These are phyloP conservation scores for Eospalax fontanierii DNA, from an alignment of 2,797 vertebrate species.

Conservation along the genomic window DNA sequence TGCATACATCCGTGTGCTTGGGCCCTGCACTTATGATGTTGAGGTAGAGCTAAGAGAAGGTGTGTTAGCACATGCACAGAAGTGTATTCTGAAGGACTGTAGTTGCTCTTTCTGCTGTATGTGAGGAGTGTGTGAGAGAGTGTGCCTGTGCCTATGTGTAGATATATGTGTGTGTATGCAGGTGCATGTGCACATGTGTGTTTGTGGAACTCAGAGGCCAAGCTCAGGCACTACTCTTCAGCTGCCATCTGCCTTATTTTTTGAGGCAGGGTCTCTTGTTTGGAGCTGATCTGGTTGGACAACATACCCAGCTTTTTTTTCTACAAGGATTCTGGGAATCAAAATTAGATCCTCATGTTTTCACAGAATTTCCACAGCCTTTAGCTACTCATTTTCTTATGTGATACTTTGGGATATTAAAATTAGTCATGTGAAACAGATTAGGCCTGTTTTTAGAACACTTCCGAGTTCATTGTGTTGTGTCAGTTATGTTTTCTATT, in stretches of 20 bases:
- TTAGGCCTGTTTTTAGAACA: not conserved
- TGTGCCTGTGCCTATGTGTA: too few relatives aligned
- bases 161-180: not conserved
- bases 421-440: not conserved
- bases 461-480: not conserved
- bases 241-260: not conserved
- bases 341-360: not conserved
- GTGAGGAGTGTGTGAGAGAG: too few relatives aligned
- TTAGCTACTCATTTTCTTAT: not conserved
- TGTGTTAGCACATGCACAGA: not conserved
- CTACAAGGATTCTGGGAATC: not conserved
- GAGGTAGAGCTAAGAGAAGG: not conserved
- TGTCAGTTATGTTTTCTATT: not conserved
- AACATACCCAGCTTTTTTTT: not conserved
- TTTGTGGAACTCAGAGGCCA: not conserved
- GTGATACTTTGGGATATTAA: not conserved
- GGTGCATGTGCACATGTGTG: not conserved
- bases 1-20: rapidly evolving
- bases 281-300: too few relatives aligned
- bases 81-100: not conserved
- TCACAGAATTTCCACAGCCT: not conserved
- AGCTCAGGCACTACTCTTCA: not conserved
- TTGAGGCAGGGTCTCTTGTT: not conserved
- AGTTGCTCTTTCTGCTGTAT: not conserved
- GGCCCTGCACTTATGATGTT: not conserved